These are phyloP conservation scores for Podarcis muralis DNA, from an alignment of 2,113 vertebrate species.

Conservation along the genomic window DNA sequence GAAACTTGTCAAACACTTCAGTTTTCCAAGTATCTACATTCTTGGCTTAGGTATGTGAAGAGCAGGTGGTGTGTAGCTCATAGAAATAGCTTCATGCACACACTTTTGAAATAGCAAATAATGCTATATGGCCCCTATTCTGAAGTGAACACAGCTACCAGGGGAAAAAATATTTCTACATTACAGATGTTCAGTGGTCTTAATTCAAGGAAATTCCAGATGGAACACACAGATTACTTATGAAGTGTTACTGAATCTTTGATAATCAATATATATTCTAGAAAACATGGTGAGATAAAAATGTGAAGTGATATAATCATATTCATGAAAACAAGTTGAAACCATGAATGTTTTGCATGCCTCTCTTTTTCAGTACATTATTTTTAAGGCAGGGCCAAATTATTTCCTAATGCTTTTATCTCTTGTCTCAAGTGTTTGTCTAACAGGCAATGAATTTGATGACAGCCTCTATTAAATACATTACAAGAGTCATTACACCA, in stretches of 20 bases:
- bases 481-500: not conserved
- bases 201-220: not conserved
- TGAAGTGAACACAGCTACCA: not conserved
- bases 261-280: not conserved
- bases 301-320: conserved; percentile 13
- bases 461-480: not conserved
- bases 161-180: rapidly evolving
- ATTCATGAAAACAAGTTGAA: conserved; percentile 25
- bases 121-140: not conserved
- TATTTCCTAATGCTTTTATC: conserved; percentile 42
- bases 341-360: not conserved
- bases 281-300: conserved; percentile 23
- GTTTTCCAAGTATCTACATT: not conserved
- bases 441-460: conserved; percentile 38
- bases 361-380: not conserved
- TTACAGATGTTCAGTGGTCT: not conserved
- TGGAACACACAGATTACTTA: not conserved
- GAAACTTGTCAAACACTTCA: not conserved
- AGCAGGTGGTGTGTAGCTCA: not conserved
- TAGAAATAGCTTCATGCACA: conserved; percentile 25
- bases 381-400: conserved; percentile 19
- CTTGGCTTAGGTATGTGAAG: not conserved
- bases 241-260: not conserved
- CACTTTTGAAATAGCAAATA: not conserved
- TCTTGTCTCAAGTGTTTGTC: not conserved